A percentile compares a stretch with the other conserved stretches of the same genome.
phyloP scores from a whole-genome alignment of 2,797 vertebrate species.

The Diplodus sargus region DNA sequence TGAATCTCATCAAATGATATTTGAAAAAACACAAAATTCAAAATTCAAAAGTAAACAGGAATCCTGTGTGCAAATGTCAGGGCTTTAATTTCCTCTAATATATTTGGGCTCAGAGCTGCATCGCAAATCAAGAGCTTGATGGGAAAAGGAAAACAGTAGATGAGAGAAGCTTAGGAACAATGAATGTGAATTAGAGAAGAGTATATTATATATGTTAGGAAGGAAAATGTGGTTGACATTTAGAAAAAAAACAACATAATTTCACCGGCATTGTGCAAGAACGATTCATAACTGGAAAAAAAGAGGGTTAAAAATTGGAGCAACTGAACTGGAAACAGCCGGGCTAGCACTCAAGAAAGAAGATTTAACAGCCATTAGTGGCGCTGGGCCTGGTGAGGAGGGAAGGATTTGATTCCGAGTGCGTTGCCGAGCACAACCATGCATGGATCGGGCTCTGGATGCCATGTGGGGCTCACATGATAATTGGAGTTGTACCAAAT shows the following conservation, averaged over 20 bases:
- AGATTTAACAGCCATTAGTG: slow-evolving; percentile 60
- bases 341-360: slow-evolving; percentile 41
- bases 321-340: slow-evolving; percentile 44
- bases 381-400: slow-evolving; percentile 44
- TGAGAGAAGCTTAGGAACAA: neutral
- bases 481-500: slow-evolving; percentile 63
- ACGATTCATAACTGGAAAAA: slow-evolving; percentile 23
- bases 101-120: neutral
- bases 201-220: neutral
- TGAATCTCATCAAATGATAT: neutral
- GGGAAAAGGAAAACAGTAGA: neutral
- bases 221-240: slow-evolving; percentile 1
- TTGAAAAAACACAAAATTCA: no score
- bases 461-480: slow-evolving; percentile 39
- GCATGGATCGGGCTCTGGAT: slow-evolving; percentile 34
- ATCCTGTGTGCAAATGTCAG: neutral
- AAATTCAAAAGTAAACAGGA: neutral
- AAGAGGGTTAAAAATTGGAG: slow-evolving; percentile 47
- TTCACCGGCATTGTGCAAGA: neutral
- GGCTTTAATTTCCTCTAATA: neutral
- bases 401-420: slow-evolving; percentile 52
- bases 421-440: slow-evolving; percentile 53
- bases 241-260: neutral
- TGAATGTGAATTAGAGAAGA: slow-evolving; percentile 11
- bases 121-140: neutral